Conservation (phyloP, 2,113 vertebrate species). For the Aythya baeri region DNA sequence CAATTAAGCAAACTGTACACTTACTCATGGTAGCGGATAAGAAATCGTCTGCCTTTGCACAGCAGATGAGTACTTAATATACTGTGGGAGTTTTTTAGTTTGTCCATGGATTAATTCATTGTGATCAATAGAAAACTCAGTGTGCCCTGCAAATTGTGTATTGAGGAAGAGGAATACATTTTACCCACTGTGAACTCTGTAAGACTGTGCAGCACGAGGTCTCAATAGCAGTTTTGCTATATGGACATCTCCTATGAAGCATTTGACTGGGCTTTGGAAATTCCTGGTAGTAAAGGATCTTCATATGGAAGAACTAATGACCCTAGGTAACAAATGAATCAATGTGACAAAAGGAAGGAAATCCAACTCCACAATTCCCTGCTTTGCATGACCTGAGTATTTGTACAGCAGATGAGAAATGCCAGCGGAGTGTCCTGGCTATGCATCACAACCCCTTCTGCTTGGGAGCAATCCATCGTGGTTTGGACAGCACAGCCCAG, state of each 20-base stretch:
- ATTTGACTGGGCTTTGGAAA: neutral
- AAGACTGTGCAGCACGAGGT: neutral
- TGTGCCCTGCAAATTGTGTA: neutral
- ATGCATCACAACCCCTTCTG: neutral
- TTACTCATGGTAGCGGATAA: neutral
- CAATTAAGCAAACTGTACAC: slow-evolving; percentile 54
- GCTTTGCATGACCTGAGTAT: neutral
- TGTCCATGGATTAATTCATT: neutral
- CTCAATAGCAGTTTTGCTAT: neutral
- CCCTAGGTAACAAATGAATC: neutral
- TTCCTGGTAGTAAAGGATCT: neutral
- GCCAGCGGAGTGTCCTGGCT: neutral
- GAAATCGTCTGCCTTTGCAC: slow-evolving; percentile 52
- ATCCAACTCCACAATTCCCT: neutral
- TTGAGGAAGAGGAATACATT: neutral
- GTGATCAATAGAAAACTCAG: neutral
- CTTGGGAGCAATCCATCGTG: neutral
- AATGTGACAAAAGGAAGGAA: neutral
- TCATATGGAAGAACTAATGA: neutral
- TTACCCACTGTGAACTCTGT: neutral
- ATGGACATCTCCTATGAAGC: neutral
- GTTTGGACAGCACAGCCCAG: neutral
- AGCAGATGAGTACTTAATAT: slow-evolving; percentile 50
- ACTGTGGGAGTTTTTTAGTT: neutral
- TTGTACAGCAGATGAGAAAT: neutral